Percentiles rank a stretch among this genome's conserved stretches.
Conservation (phyloP, 2,888 invertebrate species). For the Drosophila meridiana region DNA sequence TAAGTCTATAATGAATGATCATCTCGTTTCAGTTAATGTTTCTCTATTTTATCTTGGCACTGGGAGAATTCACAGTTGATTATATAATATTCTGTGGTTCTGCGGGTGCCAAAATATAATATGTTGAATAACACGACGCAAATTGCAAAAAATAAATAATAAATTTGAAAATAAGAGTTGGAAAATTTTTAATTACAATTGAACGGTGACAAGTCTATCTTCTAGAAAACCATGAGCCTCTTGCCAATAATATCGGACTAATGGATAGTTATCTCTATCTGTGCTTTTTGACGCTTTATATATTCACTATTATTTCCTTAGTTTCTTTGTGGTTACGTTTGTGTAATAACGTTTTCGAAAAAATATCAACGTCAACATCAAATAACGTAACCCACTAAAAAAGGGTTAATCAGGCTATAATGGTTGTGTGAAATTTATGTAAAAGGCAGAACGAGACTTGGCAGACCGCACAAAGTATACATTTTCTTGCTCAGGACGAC, state of each 20-base stretch:
- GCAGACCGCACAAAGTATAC: too few species aligned
- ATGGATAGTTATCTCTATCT: too few species aligned
- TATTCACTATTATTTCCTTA: too few species aligned
- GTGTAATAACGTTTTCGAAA: too few species aligned
- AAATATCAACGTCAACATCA: too few species aligned
- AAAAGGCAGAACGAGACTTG: too few species aligned
- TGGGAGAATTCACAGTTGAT: slow-evolving; percentile 86
- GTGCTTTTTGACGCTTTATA: too few species aligned
- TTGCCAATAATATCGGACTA: background rate
- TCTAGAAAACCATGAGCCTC: background rate
- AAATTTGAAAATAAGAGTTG: background rate
- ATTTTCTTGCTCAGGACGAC: too few species aligned
- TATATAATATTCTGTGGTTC: slow-evolving; percentile 84
- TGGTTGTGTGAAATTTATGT: too few species aligned
- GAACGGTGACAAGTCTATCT: background rate
- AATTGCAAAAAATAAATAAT: background rate
- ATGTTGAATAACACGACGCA: slow-evolving; percentile 37
- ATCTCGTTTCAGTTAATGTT: background rate
- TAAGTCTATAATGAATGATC: slow-evolving; percentile 9
- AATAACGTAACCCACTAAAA: too few species aligned
- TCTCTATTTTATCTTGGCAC: slow-evolving; percentile 84
- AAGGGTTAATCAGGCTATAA: too few species aligned
- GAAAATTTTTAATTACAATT: background rate
- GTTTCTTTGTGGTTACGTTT: too few species aligned
- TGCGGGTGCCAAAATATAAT: slow-evolving; percentile 85